Base-by-base conservation (phyloP, 2,888 invertebrate species). In the Limenitis camilla region DNA sequence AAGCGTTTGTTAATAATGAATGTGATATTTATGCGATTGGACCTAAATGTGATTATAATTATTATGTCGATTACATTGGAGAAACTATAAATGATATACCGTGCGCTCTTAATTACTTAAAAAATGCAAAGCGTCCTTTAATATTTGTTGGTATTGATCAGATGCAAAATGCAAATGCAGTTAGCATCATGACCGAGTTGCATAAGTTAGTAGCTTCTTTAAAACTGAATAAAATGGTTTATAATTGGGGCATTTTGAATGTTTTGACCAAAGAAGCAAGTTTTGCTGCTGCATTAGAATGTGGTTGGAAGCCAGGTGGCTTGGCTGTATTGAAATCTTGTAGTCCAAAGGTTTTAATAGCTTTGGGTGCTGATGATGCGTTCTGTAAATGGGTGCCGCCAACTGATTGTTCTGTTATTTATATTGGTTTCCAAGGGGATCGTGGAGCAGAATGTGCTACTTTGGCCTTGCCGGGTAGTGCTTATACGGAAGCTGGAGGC, bases 401-500 rank as follows among this genome's bases (percentile, higher is more conserved):
- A 40, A 90, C 91, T 1, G 91, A 91, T 68, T 92, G 94, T 59
- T 93, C 92, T 61, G 89, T 99, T 38, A 92, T 99, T 63, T 99
- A 99, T 67, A 63, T 78, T 90, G 96, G 97, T 51, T 98, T 97
- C 80, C 99, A 99, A 83, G 99, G 99, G 49, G 99, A 99, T 73
- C 89, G 88, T 50, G 99, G 98, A 19, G 96, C 98, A 1, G 88
- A 92, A 61, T 91, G 94, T 58, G 98, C 99, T 5, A 94, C 97
- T 72, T 91, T 95, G 9, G 90, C 99, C 50, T 83, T 99, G 11
- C 98, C 99, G 0, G 96, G 98, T 29, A 94, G 97, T 44, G 98
- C 99, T 0, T 99, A 98, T 74, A 98, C 99, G 0, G 99, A 99
- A 86, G 96, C 98, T 72, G 95, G 95, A 67, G 97, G 92, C 0